A percentile compares a stretch with the other conserved stretches of the same genome.
Conservation (phyloP, 1,140 invertebrate genomes). For the Musca domestica region DNA sequence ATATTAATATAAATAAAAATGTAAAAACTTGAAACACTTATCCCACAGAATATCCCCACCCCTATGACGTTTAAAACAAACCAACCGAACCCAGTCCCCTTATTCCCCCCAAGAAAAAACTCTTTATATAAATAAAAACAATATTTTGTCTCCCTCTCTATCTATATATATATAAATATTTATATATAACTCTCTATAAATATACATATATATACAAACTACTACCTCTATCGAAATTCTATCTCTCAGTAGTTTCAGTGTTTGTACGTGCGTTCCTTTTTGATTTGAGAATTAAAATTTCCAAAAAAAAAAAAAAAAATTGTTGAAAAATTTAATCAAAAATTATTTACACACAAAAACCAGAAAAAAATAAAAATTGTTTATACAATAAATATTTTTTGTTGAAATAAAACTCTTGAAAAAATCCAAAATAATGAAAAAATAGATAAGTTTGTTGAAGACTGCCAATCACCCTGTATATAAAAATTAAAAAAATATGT, state of each 20-base stretch:
- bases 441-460: background rate
- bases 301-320: background rate
- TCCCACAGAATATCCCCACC: no score
- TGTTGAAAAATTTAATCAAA: background rate
- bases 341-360: background rate
- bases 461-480: conserved; percentile 12
- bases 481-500: background rate
- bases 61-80: no score
- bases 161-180: conserved; percentile 5
- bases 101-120: no score
- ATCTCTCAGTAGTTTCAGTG: conserved; percentile 20
- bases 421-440: background rate
- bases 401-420: background rate
- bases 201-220: background rate
- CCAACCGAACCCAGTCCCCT: no score
- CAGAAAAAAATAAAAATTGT: background rate
- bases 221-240: background rate
- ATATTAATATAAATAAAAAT: no score
- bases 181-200: background rate
- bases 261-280: conserved; percentile 22
- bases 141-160: background rate
- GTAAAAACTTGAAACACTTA: no score
- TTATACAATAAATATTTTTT: background rate
- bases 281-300: conserved; percentile 1
- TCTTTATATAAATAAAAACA: background rate